Conservation (phyloP, 2,797 vertebrate species). For the Poeciliopsis turneri region DNA sequence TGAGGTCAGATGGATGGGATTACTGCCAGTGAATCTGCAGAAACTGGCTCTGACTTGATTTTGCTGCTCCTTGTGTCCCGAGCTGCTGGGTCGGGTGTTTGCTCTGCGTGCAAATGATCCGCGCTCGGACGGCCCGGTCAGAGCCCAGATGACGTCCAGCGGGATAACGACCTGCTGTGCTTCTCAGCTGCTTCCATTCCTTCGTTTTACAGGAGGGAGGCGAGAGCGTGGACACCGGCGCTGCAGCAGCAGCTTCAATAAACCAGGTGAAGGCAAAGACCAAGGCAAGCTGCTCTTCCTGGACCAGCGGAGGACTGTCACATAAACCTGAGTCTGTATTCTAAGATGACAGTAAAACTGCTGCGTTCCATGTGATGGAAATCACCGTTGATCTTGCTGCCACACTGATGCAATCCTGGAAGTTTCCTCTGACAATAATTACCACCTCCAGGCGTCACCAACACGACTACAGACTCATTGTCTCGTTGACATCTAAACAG, state of each 20-base stretch:
- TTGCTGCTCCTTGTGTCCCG: conserved; percentile 7
- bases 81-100: background rate
- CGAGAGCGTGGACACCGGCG: background rate
- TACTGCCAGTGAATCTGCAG: conserved; percentile 15
- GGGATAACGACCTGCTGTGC: background rate
- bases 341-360: background rate
- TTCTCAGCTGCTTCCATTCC: background rate
- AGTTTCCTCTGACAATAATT: background rate
- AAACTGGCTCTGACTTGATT: conserved; percentile 44
- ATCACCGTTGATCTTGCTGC: background rate
- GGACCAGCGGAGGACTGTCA: background rate
- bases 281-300: background rate
- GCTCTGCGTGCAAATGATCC: conserved; percentile 13
- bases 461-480: background rate
- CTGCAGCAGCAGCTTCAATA: background rate
- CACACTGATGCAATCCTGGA: background rate
- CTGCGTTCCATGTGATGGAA: too few species aligned
- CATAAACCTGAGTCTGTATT: background rate
- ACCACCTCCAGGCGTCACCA: background rate
- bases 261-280: background rate
- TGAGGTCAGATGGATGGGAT: conserved; percentile 25
- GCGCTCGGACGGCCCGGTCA: background rate
- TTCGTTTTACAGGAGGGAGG: background rate
- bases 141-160: background rate
- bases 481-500: conserved; percentile 3